Conservation (phyloP, 2,888 invertebrate genomes). For the Lochmaea crataegi region DNA sequence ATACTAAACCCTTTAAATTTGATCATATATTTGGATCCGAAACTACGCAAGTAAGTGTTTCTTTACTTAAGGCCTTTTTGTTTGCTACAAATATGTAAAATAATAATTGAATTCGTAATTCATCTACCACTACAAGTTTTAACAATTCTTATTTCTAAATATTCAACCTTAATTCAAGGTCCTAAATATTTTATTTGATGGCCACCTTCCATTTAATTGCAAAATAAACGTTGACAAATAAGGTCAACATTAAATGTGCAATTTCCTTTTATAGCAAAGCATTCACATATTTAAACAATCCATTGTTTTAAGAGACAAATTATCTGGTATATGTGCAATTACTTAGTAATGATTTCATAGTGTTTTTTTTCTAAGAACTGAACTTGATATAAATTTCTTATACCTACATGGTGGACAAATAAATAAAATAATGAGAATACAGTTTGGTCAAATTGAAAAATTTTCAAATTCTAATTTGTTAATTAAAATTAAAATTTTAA, state of each 20-base stretch:
- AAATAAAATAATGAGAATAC: too few relatives aligned
- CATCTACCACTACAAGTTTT: not conserved
- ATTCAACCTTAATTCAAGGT: constrained; percentile 38
- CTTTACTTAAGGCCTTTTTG: too few relatives aligned
- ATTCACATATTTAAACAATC: not conserved
- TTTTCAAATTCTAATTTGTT: too few relatives aligned
- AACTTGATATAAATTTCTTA: not conserved
- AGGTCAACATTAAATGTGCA: constrained; percentile 20
- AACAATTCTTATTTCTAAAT: not conserved
- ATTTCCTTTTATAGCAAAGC: constrained; percentile 10
- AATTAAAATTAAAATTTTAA: too few relatives aligned
- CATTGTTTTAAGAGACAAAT: not conserved
- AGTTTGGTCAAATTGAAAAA: too few relatives aligned
- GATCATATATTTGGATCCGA: constrained; percentile 92
- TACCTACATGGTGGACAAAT: not conserved
- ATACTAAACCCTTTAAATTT: constrained; percentile 86
- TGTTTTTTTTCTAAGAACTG: not conserved
- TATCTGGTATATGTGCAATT: not conserved
- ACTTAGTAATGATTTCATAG: not conserved
- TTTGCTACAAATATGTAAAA: not conserved
- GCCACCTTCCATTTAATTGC: constrained; percentile 14
- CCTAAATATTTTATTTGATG: constrained; percentile 1
- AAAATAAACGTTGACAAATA: constrained; percentile 24
- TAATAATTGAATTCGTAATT: not conserved
- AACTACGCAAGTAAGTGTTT: constrained; percentile 79